Evolutionary conservation across 2,113 vertebrate genomes (phyloP).

Genomic region (Alethe castanea): DNA sequence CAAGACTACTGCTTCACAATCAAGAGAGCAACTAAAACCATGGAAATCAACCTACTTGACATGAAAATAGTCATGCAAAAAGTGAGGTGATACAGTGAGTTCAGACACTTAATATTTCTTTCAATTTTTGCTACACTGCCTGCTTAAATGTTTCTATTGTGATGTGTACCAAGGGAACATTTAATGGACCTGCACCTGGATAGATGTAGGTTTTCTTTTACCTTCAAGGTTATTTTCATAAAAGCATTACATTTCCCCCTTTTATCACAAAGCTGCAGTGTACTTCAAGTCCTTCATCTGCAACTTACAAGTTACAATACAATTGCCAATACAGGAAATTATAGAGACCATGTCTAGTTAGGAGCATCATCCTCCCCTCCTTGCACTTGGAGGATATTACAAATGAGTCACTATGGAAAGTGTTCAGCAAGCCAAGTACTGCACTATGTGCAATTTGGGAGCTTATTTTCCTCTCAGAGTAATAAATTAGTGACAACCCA

Average conservation of each 20-base stretch:
- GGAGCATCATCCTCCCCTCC: not conserved
- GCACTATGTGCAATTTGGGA: not conserved
- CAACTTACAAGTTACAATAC: not conserved
- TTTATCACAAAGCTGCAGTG: not conserved
- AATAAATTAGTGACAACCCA: not conserved
- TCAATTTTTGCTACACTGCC: not conserved
- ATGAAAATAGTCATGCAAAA: not conserved
- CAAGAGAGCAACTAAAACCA: not conserved
- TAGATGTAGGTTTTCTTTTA: not conserved
- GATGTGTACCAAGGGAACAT: not conserved
- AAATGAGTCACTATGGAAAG: not conserved
- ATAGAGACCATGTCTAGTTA: not conserved
- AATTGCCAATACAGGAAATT: not conserved
- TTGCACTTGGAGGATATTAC: not conserved
- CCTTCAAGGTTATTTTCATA: conserved; percentile 12
- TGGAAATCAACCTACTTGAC: not conserved
- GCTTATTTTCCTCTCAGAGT: not conserved
- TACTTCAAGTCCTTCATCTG: not conserved
- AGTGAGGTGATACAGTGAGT: not conserved
- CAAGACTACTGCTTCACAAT: not conserved
- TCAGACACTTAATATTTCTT: not conserved
- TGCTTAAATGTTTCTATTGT: not conserved
- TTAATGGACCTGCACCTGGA: not conserved
- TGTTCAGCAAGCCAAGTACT: not conserved
- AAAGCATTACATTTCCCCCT: not conserved